These are phyloP conservation scores for Ciconia maguari DNA, from an alignment of 2,113 vertebrate genomes.

Conservation along the genomic window DNA sequence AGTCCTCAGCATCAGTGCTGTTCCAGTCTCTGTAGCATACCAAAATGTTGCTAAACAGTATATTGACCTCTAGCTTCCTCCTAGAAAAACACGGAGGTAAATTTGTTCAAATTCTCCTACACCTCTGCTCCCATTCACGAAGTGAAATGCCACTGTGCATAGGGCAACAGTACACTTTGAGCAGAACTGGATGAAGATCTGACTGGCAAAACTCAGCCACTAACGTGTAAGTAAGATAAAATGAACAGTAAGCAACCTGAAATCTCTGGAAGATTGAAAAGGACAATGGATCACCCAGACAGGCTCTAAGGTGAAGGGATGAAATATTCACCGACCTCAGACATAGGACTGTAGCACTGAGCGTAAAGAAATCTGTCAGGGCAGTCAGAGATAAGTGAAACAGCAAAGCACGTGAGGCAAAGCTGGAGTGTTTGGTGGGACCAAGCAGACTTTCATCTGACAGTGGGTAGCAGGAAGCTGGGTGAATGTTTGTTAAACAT, in stretches of 20 bases:
- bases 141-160: not conserved
- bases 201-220: not conserved
- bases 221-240: not conserved
- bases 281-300: not conserved
- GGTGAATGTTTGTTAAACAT: not conserved
- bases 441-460: not conserved
- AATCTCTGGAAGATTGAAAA: not conserved
- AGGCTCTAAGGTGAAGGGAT: not conserved
- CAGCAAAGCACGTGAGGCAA: not conserved
- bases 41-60: not conserved
- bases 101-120: not conserved
- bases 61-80: not conserved
- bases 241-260: not conserved
- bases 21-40: not conserved
- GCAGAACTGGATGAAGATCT: not conserved
- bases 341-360: not conserved
- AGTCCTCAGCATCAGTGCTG: not conserved
- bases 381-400: not conserved
- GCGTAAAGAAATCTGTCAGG: not conserved
- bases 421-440: not conserved
- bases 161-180: not conserved
- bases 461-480: not conserved
- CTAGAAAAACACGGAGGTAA: not conserved
- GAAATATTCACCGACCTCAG: not conserved
- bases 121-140: not conserved